Evolutionary conservation across 2,888 invertebrate species (phyloP), one percentile per base, ranked within the genome.

Genomic region (Ennomos quercinarius): DNA sequence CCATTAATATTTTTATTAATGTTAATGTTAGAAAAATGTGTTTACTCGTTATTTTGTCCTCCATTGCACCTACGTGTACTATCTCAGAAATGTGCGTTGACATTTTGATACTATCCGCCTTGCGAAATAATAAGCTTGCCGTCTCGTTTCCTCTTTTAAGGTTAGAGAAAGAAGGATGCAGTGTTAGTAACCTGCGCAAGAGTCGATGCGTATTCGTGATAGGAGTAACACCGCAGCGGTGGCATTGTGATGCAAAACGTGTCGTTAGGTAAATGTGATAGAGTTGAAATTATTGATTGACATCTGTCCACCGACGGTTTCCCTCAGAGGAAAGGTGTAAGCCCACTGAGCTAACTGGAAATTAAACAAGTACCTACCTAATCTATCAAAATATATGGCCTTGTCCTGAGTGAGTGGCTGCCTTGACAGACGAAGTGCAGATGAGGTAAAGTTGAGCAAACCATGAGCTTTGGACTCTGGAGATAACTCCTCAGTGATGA

Each of bases 51-150:
- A 36, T 48, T 58, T 63, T 63, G 64, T 61, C 61, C 57, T 38
- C 9, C n/a, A 43, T 35, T 61, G 52, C n/a, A n/a, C n/a, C n/a
- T 63, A 63, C 45, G 8, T 37, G 53, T 34, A 42, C 1, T 3
- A 2, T 40, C 59, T 61, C 58, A 64, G 53, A 60, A 60, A 54
- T 49, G 52, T 60, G 60, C 65, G 57, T 65, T 62, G 65, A 65
- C 61, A 65, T 62, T 61, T 64, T 53, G 61, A 64, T 64, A 56
- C 42, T 57, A 63, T 64, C 57, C 55, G 61, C 53, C 60, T 61
- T 57, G 57, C 53, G 49, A 61, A 57, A 61, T 57, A 61, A 61
- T 57, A 61, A 56, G 55, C 60, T 8, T 35, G 50, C 47, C 34
- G 12, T 56, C 55, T 51, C 51, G 11, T 35, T 56, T 35, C 3